Conservation (phyloP, 2,113 vertebrate species). For the Psammodynastes pulverulentus region DNA sequence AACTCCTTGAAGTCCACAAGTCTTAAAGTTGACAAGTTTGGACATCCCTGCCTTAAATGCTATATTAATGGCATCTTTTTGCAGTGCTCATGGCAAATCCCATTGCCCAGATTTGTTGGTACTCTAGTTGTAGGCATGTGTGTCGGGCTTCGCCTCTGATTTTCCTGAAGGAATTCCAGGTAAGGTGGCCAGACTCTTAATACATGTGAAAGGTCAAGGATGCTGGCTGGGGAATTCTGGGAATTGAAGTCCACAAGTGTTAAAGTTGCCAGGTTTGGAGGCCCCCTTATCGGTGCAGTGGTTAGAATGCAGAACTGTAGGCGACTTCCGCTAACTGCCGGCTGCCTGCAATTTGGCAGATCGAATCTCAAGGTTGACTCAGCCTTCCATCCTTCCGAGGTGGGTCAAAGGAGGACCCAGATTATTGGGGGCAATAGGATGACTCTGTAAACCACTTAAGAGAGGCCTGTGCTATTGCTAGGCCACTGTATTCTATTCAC, state of each 20-base stretch:
- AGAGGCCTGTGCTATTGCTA: too few species aligned
- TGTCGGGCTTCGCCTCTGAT: background rate
- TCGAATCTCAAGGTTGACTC: too few species aligned
- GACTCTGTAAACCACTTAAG: too few species aligned
- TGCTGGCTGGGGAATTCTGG: background rate
- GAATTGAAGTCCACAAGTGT: background rate
- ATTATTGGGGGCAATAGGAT: too few species aligned
- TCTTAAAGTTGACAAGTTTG: too few species aligned
- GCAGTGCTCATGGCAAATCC: background rate
- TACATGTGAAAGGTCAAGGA: background rate
- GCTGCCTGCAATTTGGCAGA: too few species aligned
- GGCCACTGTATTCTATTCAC: background rate
- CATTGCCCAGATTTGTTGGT: background rate
- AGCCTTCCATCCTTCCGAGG: too few species aligned
- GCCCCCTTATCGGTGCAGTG: background rate
- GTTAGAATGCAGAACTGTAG: too few species aligned
- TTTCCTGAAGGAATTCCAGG: background rate
- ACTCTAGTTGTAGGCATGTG: background rate
- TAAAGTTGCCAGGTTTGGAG: background rate
- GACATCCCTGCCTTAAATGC: background rate
- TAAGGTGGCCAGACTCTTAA: background rate
- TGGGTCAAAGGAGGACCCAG: too few species aligned
- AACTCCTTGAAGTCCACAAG: too few species aligned
- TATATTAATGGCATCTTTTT: background rate
- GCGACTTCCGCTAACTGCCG: too few species aligned